These are phyloP conservation scores for Lamellibrachia satsuma DNA, from an alignment of 2,888 invertebrate species.

Conservation along the genomic window DNA sequence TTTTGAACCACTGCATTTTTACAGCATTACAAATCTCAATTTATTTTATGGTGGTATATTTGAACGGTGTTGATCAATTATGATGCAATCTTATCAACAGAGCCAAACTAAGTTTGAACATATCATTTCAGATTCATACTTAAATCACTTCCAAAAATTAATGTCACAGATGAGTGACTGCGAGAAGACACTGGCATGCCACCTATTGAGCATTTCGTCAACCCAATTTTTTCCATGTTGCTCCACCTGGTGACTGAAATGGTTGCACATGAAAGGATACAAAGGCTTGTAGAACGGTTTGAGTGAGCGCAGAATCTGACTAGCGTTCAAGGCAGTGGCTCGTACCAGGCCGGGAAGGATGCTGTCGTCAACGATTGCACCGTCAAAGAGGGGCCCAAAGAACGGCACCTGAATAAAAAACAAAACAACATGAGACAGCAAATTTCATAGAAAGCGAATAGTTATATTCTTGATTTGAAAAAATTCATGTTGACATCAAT, in stretches of 20 bases:
- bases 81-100: too few relatives aligned
- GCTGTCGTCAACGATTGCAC: constrained; percentile 80
- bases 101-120: too few relatives aligned
- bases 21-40: not conserved
- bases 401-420: constrained; percentile 55
- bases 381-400: constrained; percentile 95
- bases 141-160: too few relatives aligned
- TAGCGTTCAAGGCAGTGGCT: constrained; percentile 90
- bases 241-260: not conserved
- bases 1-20: not conserved
- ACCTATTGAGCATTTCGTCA: too few relatives aligned
- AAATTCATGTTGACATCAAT: not conserved
- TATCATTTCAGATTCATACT: too few relatives aligned
- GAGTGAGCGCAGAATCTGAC: constrained; percentile 87
- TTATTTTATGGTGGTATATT: too few relatives aligned
- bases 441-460: not conserved
- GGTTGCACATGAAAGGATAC: constrained; percentile 67
- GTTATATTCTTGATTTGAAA: not conserved
- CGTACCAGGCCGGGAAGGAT: constrained; percentile 86
- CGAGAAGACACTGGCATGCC: too few relatives aligned
- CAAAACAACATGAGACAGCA: not conserved
- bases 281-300: constrained; percentile 90
- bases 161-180: too few relatives aligned
- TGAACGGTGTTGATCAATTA: too few relatives aligned
- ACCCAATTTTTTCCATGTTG: not conserved